Percentiles rank a stretch among this genome's conserved stretches.
Evolutionary conservation across 2,888 invertebrate genomes (phyloP).

Genomic region (Callyntrura sp.): DNA sequence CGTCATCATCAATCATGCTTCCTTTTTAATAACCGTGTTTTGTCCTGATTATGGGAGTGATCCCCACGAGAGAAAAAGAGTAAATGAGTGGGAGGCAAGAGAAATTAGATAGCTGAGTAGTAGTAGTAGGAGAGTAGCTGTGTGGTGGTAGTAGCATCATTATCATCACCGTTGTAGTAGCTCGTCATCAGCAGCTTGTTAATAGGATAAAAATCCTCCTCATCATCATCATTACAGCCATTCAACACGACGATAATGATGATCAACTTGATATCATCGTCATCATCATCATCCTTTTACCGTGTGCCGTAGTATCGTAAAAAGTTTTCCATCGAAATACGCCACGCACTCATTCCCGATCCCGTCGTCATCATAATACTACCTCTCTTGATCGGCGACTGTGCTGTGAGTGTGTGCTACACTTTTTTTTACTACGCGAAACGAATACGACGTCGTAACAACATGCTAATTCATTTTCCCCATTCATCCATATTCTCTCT

Average conservation of each 20-base stretch:
- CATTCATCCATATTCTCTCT: constrained; percentile 20
- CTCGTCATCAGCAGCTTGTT: constrained; percentile 9
- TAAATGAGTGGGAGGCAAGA: no score
- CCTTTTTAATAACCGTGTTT: constrained; percentile 5
- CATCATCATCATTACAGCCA: no score
- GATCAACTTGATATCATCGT: no score
- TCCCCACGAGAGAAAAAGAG: no score
- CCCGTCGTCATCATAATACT: no score
- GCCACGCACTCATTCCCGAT: no score
- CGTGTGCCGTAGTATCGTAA: no score
- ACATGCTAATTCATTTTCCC: constrained; percentile 33
- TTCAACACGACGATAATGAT: no score
- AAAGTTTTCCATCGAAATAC: no score
- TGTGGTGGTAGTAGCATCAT: neutral
- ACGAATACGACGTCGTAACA: neutral
- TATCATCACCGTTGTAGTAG: no score
- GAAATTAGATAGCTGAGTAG: neutral
- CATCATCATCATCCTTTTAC: constrained; percentile 1
- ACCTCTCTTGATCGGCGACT: no score
- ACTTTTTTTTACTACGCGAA: neutral
- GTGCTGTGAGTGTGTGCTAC: no score
- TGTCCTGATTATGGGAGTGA: neutral
- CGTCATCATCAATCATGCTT: neutral
- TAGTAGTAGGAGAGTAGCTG: neutral
- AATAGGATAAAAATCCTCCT: constrained; percentile 22